Percentiles rank a stretch among this genome's conserved stretches.
phyloP scores from a whole-genome alignment of 2,797 vertebrate genomes.

The Eulemur albifrons region DNA sequence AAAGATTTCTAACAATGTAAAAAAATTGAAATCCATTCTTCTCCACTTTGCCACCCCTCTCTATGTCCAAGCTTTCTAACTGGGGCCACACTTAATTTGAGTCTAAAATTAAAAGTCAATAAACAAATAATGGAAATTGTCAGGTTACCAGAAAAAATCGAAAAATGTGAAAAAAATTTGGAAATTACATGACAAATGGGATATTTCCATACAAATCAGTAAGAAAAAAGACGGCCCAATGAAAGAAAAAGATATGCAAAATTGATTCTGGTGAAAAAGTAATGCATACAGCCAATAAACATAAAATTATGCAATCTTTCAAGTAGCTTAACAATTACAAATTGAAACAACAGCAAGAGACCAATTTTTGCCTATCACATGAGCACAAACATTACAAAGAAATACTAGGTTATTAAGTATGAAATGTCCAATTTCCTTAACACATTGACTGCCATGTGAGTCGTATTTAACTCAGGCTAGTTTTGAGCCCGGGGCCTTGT shows the following conservation, averaged over 20 bases:
- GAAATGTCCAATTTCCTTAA: too few species aligned
- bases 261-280: background rate
- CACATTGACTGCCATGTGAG: too few species aligned
- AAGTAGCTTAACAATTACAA: background rate
- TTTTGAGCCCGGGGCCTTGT: too few species aligned
- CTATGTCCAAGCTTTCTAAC: background rate
- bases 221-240: background rate
- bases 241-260: background rate
- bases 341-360: background rate
- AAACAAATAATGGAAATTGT: background rate
- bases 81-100: background rate
- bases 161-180: background rate
- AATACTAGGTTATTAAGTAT: background rate
- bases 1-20: background rate
- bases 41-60: too few species aligned
- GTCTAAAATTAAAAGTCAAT: background rate
- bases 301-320: background rate
- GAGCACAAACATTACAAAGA: background rate
- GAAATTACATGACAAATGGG: background rate
- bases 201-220: background rate
- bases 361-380: background rate
- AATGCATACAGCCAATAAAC: background rate
- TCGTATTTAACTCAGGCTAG: too few species aligned
- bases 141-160: background rate
- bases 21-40: background rate